Base-by-base conservation (phyloP, 2,888 invertebrate genomes). In the Pollenia amentaria region DNA sequence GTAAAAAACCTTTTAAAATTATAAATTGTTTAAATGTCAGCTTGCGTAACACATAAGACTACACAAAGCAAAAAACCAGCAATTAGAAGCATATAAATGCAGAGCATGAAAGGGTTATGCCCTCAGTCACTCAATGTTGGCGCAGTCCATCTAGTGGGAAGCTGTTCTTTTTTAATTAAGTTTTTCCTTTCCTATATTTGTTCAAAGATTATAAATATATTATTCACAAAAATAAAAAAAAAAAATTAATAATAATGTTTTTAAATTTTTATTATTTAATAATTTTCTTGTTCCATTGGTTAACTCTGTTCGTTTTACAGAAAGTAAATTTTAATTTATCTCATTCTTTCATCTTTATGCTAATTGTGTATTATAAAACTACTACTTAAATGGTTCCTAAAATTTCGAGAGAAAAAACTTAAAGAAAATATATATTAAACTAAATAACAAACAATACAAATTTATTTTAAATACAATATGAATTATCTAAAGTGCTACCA, bases 391-490 rank as follows among this genome's bases (percentile, higher is more conserved):
- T 69, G 64, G 18, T 70, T 38, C 88, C 62, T 64, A 60, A 14
- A 72, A 55, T 62, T 84, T 40, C 14, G 18, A 55, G 42, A 14
- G 53, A 29, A 76, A 40, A n/a, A 44, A 44, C 29, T 29, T 3
- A 62, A 62, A 42, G 4, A 46, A 65, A 46, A 57, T 29, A 16
- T 2, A 16, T 48, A 62, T 12, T 38, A 40, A 42, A 55, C 7
- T 14, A 38, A 53, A 53, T 6, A 40, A 38, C 3, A 21, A 51
- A 21, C 3, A 38, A 38, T 55, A 16, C 42, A 40, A 2, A 16
- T 75, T 55, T 46, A 10, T 21, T 46, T 53, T 87, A 88, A 88
- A 86, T 89, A 78, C 67, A 48, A 78, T 83, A 8, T 60, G 72
- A 42, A 48, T 77, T 84, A 73, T 44, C 78, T 73, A 73, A 60